Base-by-base conservation (phyloP, 2,888 invertebrate species). In the Chorisops tibialis region DNA sequence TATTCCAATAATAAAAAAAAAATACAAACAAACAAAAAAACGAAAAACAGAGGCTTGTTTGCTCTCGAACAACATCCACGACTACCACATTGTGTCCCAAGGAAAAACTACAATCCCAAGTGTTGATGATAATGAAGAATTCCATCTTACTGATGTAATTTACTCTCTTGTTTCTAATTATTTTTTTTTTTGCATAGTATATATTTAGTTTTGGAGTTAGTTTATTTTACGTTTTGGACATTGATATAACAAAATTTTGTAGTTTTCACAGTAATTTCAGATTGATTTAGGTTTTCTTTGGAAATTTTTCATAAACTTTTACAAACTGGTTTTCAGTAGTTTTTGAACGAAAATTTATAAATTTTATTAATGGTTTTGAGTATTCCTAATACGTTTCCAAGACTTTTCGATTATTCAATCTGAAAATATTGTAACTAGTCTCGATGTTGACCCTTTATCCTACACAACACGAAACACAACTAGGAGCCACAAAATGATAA, bases 111-210 rank as follows among this genome's bases (percentile, higher is more conserved):
- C 91, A 73, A 95, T 96, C 78, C 91, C 95, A 75, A 87, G 87
- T 80, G 88, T 96, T 77, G 93, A 96, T 81, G 96, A 96, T 82
- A 85, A 85, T 73, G 94, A 93, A 82, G 95, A 96, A 84, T 87
- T 90, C 84, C 69, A 67, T 68, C 81, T 88, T 76, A 91, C 91
- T 73, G 90, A 91, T 83, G 91, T 91, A 89, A 90, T 75, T 75
- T 67, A 61, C 65, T 16, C 6, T 62, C 61, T 63, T 56, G 59
- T 64, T 61, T 65, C 64, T 22, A n/a, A 37, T 41, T 43, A 16
- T 50, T 51, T 52, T 59, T 21, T 11, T 56, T 19, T 48, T 24
- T 39, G n/a, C 18, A 14, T 21, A 21, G 22, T 5, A 12, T 12
- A 16, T 47, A 47, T 21, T 49, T 50, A 50, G 22, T 50, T n/a